phyloP scores from a whole-genome alignment of 2,113 vertebrate species.

The Crocuta crocuta region DNA sequence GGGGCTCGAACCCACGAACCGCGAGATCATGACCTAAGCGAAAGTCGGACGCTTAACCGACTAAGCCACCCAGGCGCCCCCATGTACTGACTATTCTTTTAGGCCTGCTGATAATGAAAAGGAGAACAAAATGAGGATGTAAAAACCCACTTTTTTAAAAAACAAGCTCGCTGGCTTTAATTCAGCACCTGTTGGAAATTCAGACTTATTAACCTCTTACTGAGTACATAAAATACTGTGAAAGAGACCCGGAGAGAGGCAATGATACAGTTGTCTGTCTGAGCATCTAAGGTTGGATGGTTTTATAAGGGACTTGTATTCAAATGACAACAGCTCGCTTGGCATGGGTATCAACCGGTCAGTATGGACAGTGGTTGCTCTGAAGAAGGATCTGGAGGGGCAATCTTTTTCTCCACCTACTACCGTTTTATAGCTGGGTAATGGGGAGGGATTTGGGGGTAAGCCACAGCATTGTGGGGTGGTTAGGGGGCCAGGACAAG shows the following conservation, averaged over 20 bases:
- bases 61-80: too few species aligned
- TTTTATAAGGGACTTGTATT: background rate
- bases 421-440: background rate
- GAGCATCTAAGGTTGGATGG: background rate
- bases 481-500: background rate
- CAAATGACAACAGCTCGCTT: background rate
- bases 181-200: background rate
- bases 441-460: rapidly evolving
- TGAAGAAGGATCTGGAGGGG: background rate
- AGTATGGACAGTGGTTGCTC: background rate
- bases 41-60: too few species aligned
- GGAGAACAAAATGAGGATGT: background rate
- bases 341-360: background rate
- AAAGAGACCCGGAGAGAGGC: background rate
- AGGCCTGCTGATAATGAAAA: background rate
- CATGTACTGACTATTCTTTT: background rate
- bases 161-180: background rate
- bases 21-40: too few species aligned
- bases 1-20: too few species aligned
- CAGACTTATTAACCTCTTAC: background rate
- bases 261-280: rapidly evolving
- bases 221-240: background rate
- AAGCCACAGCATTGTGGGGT: background rate
- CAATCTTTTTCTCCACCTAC: background rate
- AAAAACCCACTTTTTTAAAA: background rate